Percentiles rank a stretch among this genome's conserved stretches.
Evolutionary conservation across 2,888 invertebrate genomes (phyloP).

Genomic region (Orchestes rusci): DNA sequence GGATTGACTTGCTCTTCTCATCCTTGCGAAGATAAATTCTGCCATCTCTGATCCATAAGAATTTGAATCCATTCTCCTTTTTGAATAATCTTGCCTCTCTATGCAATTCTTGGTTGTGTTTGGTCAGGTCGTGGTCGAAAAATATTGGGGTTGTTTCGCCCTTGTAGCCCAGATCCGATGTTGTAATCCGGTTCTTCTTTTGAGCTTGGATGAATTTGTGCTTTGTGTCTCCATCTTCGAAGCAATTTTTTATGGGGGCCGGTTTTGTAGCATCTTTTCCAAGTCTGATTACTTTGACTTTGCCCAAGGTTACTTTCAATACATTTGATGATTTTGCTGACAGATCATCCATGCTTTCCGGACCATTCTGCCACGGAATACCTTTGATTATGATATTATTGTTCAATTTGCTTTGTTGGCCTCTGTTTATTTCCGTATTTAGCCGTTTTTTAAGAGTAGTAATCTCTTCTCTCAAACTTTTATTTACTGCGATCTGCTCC

Average conservation of each 20-base stretch:
- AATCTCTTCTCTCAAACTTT: not conserved
- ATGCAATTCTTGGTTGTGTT: too few species aligned
- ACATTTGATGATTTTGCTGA: not conserved
- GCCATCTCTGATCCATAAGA: not conserved
- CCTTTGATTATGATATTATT: not conserved
- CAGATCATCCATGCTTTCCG: not conserved
- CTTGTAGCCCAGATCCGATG: not conserved
- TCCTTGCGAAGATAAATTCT: too few species aligned
- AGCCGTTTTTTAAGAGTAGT: not conserved
- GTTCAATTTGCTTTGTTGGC: not conserved
- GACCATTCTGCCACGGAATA: not conserved
- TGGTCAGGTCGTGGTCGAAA: not conserved
- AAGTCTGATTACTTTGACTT: not conserved
- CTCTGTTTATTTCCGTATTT: not conserved
- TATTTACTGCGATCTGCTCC: not conserved
- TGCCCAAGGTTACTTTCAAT: not conserved
- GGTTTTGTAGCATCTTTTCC: not conserved
- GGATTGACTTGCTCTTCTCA: too few species aligned
- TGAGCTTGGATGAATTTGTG: not conserved
- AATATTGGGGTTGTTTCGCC: not conserved
- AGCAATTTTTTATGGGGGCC: not conserved
- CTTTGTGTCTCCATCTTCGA: not conserved
- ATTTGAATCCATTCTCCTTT: not conserved
- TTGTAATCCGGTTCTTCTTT: not conserved
- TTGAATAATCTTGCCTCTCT: not conserved